These are phyloP conservation scores for Heptranchias perlo DNA, from an alignment of 2,113 vertebrate genomes.

Conservation along the genomic window DNA sequence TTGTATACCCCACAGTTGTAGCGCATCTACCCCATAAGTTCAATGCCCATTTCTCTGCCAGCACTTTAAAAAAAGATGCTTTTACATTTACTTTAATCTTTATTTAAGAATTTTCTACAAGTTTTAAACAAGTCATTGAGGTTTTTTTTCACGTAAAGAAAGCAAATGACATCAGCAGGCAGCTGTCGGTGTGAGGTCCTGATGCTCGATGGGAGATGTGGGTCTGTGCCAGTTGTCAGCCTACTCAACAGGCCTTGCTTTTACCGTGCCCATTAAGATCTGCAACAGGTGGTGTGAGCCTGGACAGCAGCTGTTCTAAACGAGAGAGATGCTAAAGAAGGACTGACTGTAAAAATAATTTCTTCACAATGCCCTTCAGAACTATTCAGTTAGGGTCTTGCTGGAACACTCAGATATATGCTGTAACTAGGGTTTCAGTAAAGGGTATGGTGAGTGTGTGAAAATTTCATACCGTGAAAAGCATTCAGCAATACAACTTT, in stretches of 20 bases:
- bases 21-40: background rate
- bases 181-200: background rate
- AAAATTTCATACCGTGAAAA: background rate
- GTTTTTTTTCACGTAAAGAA: background rate
- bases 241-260: background rate
- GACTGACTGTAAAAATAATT: conserved; percentile 31
- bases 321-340: conserved; percentile 20
- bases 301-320: background rate
- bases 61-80: background rate
- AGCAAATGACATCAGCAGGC: background rate
- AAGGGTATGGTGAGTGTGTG: background rate
- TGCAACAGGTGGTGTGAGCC: background rate
- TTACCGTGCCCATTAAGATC: background rate
- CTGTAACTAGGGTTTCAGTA: background rate
- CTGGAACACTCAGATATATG: background rate
- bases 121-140: background rate
- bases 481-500: background rate
- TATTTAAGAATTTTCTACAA: background rate
- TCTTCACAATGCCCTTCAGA: conserved; percentile 19
- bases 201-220: background rate
- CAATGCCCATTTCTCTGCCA: background rate
- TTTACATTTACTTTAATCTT: background rate
- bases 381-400: background rate
- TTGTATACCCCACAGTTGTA: background rate
- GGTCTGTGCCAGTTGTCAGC: background rate